Conservation (phyloP, 1,140 invertebrate species). For the Phymorhynchus buccinoides region DNA sequence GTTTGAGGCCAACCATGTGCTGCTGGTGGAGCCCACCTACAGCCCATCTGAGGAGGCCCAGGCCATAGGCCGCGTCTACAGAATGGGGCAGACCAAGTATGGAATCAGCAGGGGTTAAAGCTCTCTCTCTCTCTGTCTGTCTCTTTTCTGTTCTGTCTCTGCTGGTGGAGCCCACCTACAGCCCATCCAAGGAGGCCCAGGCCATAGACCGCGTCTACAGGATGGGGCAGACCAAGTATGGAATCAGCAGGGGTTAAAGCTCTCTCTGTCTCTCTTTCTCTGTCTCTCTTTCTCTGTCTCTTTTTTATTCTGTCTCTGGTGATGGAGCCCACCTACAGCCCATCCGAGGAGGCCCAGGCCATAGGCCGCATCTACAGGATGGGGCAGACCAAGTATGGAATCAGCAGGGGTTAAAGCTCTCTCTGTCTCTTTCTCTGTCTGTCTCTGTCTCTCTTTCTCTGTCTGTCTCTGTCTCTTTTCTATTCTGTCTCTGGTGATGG, state of each 20-base stretch:
- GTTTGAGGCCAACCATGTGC: conserved; percentile 85
- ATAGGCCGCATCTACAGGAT: conserved; percentile 86
- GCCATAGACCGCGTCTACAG: conserved; percentile 85
- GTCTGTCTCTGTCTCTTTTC: no score
- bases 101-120: no score
- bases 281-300: no score
- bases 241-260: no score
- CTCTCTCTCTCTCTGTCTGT: no score
- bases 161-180: conserved; percentile 84
- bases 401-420: no score
- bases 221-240: conserved; percentile 86
- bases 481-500: conserved; percentile 84
- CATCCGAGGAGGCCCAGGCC: conserved; percentile 83
- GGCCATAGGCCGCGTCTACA: conserved; percentile 84
- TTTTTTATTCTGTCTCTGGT: no score
- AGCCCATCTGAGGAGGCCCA: conserved; percentile 84
- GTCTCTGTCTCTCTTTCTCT: no score
- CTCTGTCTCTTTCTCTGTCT: no score
- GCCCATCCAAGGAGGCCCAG: conserved; percentile 83
- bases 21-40: conserved; percentile 84
- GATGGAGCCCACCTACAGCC: conserved; percentile 84
- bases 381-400: conserved; percentile 82
- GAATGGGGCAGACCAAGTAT: conserved; percentile 86
- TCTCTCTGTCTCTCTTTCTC: no score
- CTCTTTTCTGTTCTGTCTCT: no score